Evolutionary conservation across 92 coral and sea anemone genomes (phyloP), one percentile per base, ranked within the genome.

Genomic region (Diadumene lineata): DNA sequence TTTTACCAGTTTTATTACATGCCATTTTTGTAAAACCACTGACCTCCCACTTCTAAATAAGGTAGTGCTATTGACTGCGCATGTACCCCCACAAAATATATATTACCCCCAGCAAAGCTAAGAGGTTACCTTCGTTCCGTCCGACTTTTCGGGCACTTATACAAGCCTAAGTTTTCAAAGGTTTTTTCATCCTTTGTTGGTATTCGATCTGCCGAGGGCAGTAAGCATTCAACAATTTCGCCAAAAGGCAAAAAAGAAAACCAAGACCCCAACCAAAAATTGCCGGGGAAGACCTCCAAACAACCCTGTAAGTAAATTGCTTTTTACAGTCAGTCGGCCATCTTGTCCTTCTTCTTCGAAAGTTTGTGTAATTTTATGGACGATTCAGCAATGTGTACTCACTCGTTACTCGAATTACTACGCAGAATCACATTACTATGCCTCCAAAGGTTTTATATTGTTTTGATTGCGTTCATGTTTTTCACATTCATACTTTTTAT

Each of bases 161-260:
- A 13, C 3, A 26, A n/a, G 50, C 48, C 46, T 21, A 7, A 11
- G 29, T 0, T 70, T 53, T 51, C 16, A 32, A 50, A 50, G 75
- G 34, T 0, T 55, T 70, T 70, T 72, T 6, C 17, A 44, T 53
- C 60, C 32, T 57, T 77, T 46, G 18, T 34, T 64, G 31, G 76
- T 48, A 57, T 44, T 68, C 50, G 84, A 82, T 64, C 97, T 91
- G 97, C 97, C 84, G 26, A 71, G 88, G 97, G 97, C 97, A 91
- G 97, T 91, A 78, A 87, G 73, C 74, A 60, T 65, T 51, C 64
- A 84, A 91, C 90, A 82, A 91, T 91, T 90, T 90, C 96, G 87
- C 97, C 97, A 84, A 92, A 91, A 89, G 89, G 86, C 90, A 84
- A 87, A 82, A 91, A 91, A 73, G 97, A 87, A 81, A 90, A 84